Evolutionary conservation across 2,113 vertebrate genomes (phyloP), one percentile per base, ranked within the genome.

Genomic region (Ochotona curzoniae): DNA sequence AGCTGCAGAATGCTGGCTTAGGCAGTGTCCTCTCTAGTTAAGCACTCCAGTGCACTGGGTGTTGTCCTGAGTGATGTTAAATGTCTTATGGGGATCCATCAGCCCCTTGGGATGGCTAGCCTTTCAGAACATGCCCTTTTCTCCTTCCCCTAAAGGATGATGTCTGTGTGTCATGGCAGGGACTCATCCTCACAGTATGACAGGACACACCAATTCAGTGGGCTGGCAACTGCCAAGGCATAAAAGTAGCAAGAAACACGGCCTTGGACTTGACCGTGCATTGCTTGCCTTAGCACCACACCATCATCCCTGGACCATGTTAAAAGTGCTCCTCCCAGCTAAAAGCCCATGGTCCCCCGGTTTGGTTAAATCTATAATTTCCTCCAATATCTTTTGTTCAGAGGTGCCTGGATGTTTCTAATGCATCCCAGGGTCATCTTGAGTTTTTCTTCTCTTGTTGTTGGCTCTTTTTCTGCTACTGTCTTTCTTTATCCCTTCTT

Each of bases 1-100:
- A 23, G 10, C 28, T 87, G 66, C 35, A 73, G 91, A 86, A 64
- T n/a, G 69, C 78, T 92, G 44, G 67, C 28, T 82, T 90, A 64
- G 57, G 57, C 1, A 74, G 28, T 5, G 69, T 89, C 57, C n/a
- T 92, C 30, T 44, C 14, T 49, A 83, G 18, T 63, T 54, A 87
- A 83, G 7, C 3, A 66, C 57, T 26, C 12, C 12, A 38, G 18
- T 83, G 90, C 78, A 80, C 57, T 88, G 80, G 13, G 28, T 71
- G n/a, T 71, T 35, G 75, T 23, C 12, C 54, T 84, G 28, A 54
- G 30, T 32, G 28, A 1, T 17, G 32, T 63, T 54, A 84, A 75
- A 86, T 44, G 12, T 44, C 49, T 66, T 30, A 6, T 92, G 81
- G 26, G 51, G 54, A 32, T 83, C 51, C 78, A 67, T 25, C 25